Percentiles rank a stretch among this genome's conserved stretches.
phyloP scores from a whole-genome alignment of 2,113 vertebrate genomes.

The Hyaena hyaena region DNA sequence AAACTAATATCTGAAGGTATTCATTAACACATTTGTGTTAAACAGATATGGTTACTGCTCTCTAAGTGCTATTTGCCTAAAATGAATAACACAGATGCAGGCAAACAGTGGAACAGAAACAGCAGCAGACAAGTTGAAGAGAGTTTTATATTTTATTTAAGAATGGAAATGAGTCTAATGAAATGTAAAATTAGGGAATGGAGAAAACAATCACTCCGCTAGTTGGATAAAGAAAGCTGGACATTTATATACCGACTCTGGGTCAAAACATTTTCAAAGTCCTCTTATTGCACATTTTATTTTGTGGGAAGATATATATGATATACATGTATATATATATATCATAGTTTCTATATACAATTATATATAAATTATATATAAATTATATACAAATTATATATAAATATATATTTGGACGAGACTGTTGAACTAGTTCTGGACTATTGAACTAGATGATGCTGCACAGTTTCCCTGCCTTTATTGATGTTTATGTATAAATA shows the following conservation, averaged over 20 bases:
- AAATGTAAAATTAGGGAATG: background rate
- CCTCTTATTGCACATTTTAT: background rate
- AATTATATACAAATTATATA: background rate
- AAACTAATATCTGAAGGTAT: background rate
- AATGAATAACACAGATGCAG: background rate
- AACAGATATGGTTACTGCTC: background rate
- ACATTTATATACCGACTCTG: background rate
- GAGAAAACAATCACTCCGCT: background rate
- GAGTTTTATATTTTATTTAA: background rate
- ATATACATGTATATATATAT: no score
- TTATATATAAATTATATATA: background rate
- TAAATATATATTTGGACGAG: slow-evolving; percentile 2
- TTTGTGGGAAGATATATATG: background rate
- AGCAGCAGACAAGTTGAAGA: background rate
- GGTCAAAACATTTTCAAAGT: background rate
- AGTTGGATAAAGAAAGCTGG: slow-evolving; percentile 22
- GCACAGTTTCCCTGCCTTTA: background rate
- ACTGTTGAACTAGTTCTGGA: background rate
- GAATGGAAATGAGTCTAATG: background rate
- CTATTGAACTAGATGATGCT: background rate
- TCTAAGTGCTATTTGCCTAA: slow-evolving; percentile 22
- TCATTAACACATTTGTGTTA: background rate
- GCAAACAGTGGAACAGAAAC: background rate
- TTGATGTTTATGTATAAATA: background rate
- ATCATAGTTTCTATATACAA: background rate